Percentiles rank a stretch among this genome's conserved stretches.
Evolutionary conservation across 2,888 invertebrate species (phyloP).

Genomic region (Prosopocoilus inquinatus): DNA sequence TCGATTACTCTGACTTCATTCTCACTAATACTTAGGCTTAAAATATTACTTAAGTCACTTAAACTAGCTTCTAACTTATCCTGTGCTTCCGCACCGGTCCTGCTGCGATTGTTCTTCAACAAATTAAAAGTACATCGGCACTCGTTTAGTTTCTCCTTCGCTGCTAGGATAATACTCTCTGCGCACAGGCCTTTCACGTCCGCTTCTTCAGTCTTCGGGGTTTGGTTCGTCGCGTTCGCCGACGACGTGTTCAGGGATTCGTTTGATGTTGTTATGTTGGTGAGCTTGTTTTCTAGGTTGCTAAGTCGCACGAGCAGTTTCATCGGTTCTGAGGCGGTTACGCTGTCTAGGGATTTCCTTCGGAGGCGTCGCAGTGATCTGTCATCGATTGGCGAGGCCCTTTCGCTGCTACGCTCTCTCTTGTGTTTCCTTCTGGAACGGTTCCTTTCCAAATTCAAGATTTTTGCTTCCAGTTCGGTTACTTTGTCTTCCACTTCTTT

Average conservation of each 20-base stretch:
- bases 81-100: conserved; percentile 65
- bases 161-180: conserved; percentile 36
- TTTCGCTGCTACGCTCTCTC: conserved; percentile 51
- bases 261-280: conserved; percentile 61
- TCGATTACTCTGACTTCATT: conserved; percentile 56
- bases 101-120: conserved; percentile 60
- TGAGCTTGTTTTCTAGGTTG: conserved; percentile 75
- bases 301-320: conserved; percentile 75
- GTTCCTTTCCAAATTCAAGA: conserved; percentile 63
- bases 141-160: conserved; percentile 67
- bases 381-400: conserved; percentile 48
- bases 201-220: conserved; percentile 45
- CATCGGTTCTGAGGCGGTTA: conserved; percentile 75
- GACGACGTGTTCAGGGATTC: conserved; percentile 55
- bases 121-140: conserved; percentile 64
- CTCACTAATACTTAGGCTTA: conserved; percentile 53
- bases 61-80: conserved; percentile 65
- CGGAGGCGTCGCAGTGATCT: conserved; percentile 59
- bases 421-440: conserved; percentile 50
- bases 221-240: conserved; percentile 43
- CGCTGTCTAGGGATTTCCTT: conserved; percentile 76
- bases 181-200: conserved; percentile 43
- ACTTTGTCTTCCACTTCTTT: conserved; percentile 85
- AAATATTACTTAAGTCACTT: conserved; percentile 61
- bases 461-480: conserved; percentile 76